phyloP scores from a whole-genome alignment of 2,797 vertebrate species.

The Microctenopoma steveboyesi region DNA sequence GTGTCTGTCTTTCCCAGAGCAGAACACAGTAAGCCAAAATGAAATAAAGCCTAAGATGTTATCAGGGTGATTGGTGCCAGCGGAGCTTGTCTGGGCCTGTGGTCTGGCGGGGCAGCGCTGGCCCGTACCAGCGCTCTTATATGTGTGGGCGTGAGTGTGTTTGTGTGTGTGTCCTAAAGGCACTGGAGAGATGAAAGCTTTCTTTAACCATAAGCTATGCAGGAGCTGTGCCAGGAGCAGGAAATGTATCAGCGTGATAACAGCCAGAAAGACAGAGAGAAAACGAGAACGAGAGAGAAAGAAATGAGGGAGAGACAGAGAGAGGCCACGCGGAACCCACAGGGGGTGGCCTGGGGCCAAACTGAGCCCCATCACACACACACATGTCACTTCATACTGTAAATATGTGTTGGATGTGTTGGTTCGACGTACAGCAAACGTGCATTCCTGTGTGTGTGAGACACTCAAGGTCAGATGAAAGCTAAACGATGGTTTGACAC shows the following conservation, averaged over 20 bases:
- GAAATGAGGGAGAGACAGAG: constrained; percentile 29
- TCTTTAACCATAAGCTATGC: constrained; percentile 87
- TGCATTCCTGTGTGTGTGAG: constrained; percentile 24
- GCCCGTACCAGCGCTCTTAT: constrained; percentile 70
- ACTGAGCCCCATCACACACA: constrained; percentile 50
- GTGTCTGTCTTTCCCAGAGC: constrained; percentile 70
- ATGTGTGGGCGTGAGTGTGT: constrained; percentile 40
- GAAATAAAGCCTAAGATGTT: constrained; percentile 83
- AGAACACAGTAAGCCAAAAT: constrained; percentile 74
- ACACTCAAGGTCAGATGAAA: constrained; percentile 33
- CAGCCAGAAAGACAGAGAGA: constrained; percentile 75
- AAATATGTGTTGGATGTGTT: constrained; percentile 70
- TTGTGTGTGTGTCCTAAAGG: constrained; percentile 81
- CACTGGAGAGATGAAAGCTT: constrained; percentile 84
- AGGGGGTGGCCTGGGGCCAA: constrained; percentile 65
- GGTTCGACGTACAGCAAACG: constrained; percentile 37
- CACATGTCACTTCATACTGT: constrained; percentile 57
- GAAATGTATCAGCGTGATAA: constrained; percentile 86
- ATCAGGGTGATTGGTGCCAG: constrained; percentile 83
- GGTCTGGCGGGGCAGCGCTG: constrained; percentile 78
- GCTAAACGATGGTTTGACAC: constrained; percentile 63
- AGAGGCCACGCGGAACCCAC: constrained; percentile 58
- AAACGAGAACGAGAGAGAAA: constrained; percentile 47
- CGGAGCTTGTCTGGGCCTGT: constrained; percentile 83
- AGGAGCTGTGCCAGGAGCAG: constrained; percentile 83